Percentiles rank a stretch among this genome's conserved stretches.
These are phyloP conservation scores for Sminthurides bifidus DNA, from an alignment of 1,140 invertebrate species.

Conservation along the genomic window DNA sequence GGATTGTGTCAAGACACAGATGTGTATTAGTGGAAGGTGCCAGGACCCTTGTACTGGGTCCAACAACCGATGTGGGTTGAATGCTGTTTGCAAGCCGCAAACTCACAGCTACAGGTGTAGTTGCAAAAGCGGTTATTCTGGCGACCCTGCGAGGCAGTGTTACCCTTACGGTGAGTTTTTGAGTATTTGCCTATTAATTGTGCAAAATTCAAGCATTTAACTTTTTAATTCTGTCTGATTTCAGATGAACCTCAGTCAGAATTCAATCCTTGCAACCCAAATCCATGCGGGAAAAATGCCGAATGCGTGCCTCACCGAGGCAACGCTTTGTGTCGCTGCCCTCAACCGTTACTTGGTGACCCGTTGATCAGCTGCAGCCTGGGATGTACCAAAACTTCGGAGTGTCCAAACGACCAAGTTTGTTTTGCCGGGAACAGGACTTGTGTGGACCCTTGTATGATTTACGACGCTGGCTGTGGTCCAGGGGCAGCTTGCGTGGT, in stretches of 20 bases:
- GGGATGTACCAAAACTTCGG: not conserved
- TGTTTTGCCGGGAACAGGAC: not conserved
- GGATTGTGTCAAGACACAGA: not conserved
- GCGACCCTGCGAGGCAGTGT: not conserved
- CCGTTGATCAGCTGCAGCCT: not conserved
- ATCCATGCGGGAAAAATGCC: not conserved
- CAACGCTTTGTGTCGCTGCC: not conserved
- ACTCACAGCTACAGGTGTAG: not conserved
- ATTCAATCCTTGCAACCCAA: not conserved
- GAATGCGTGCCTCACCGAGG: not conserved
- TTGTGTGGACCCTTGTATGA: not conserved
- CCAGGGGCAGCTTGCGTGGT: not conserved
- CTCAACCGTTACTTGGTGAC: not conserved
- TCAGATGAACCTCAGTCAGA: not conserved
- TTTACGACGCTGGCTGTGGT: conserved; percentile 5
- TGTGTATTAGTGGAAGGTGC: not conserved
- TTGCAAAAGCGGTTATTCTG: not conserved
- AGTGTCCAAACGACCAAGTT: conserved; percentile 3
- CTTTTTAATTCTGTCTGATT: not conserved
- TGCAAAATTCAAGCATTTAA: not conserved
- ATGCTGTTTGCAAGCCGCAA: not conserved
- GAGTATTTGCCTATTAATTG: not conserved
- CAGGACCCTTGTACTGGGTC: not conserved
- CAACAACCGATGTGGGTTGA: conserved; percentile 1
- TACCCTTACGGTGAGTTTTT: not conserved